Conservation (phyloP, 2,888 invertebrate genomes). For the Saturnia japonica region DNA sequence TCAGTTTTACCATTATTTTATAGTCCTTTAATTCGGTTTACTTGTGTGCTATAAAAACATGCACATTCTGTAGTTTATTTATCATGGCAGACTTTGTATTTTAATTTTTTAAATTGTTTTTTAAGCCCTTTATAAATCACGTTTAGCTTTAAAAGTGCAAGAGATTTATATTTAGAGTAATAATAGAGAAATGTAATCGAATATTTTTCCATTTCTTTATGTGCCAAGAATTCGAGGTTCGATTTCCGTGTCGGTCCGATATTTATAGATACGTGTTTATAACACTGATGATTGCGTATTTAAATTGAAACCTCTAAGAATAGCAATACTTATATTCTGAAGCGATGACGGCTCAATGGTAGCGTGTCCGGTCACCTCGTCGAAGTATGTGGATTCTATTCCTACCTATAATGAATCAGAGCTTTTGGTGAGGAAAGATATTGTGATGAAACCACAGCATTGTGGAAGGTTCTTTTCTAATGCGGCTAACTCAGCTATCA, state of each 20-base stretch:
- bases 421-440: too few species aligned
- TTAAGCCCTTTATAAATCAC: too few species aligned
- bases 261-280: slow-evolving; percentile 13
- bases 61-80: neutral
- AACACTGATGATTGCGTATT: neutral
- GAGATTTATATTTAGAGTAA: neutral
- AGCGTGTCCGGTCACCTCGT: neutral
- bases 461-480: too few species aligned
- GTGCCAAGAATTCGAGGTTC: slow-evolving; percentile 14
- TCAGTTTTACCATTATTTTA: neutral
- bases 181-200: neutral
- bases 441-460: too few species aligned
- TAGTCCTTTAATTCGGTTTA: too few species aligned
- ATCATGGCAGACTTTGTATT: neutral
- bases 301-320: slow-evolving; percentile 2
- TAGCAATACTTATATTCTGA: slow-evolving; percentile 57
- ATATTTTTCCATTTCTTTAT: slow-evolving; percentile 8
- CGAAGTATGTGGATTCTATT: neutral
- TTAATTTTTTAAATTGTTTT: neutral
- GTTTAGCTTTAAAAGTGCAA: neutral
- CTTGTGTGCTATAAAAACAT: neutral
- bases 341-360: slow-evolving; percentile 1
- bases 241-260: slow-evolving; percentile 1
- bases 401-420: neutral
- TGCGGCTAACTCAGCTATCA: too few species aligned